These are phyloP conservation scores for Thamnophis elegans DNA, from an alignment of 2,797 vertebrate genomes.

Conservation along the genomic window DNA sequence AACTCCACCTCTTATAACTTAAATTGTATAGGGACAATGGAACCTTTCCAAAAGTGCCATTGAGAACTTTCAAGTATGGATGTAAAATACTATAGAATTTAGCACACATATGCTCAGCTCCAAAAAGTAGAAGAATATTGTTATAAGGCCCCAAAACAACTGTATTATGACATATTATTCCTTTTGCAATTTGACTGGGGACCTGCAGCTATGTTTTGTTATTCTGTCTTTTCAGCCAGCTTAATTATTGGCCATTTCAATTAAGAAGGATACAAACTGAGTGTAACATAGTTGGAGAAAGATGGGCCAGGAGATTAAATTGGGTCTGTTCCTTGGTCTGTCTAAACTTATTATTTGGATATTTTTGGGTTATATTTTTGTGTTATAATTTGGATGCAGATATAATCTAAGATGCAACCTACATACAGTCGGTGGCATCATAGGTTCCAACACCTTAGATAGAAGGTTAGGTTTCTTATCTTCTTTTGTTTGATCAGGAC, in stretches of 20 bases:
- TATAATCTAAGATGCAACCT: too few relatives aligned
- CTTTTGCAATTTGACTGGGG: background rate
- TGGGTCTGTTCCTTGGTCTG: background rate
- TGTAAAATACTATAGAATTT: background rate
- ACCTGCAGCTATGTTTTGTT: background rate
- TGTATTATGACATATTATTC: background rate
- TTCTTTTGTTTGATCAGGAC: background rate
- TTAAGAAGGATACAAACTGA: background rate
- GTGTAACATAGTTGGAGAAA: background rate
- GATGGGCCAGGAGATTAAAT: background rate
- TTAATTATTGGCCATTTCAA: background rate
- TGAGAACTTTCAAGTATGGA: background rate
- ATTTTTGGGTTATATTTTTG: background rate
- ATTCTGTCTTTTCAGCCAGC: background rate
- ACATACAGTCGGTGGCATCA: background rate
- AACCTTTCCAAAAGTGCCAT: background rate
- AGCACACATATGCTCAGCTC: background rate
- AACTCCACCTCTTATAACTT: background rate
- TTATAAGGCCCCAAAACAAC: background rate
- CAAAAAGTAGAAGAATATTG: background rate
- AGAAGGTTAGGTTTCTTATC: background rate
- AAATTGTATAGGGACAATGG: too few relatives aligned
- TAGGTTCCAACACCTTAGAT: background rate
- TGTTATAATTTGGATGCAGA: background rate
- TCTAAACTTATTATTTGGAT: background rate